Conservation (phyloP, 1,140 invertebrate genomes). For the Augochlora pura region DNA sequence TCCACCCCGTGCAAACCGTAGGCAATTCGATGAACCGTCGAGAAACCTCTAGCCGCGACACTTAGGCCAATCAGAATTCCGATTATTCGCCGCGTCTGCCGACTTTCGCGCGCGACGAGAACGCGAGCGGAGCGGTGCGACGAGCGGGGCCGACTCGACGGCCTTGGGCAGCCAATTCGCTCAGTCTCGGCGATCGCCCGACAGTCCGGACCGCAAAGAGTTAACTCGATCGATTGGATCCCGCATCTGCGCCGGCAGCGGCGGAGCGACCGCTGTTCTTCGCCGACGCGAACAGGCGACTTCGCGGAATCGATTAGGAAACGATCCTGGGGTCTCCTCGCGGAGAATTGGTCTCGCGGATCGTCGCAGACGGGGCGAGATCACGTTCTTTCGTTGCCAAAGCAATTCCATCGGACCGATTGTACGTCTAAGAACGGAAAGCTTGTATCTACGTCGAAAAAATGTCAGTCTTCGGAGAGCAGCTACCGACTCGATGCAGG, state of each 20-base stretch:
- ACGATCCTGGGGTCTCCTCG: neutral
- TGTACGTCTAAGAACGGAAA: slow-evolving; percentile 21
- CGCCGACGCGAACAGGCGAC: neutral
- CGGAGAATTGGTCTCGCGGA: neutral
- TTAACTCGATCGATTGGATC: neutral
- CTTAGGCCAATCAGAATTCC: neutral
- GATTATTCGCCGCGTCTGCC: neutral
- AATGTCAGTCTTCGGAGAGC: slow-evolving; percentile 51
- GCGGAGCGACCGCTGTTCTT: too few species aligned
- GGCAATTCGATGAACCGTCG: neutral
- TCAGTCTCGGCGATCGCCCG: neutral
- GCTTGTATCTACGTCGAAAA: slow-evolving; percentile 8
- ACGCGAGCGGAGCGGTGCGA: too few species aligned
- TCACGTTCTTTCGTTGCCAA: neutral
- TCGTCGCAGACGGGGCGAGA: too few species aligned
- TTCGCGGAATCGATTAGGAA: neutral
- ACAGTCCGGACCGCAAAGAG: neutral
- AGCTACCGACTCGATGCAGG: neutral
- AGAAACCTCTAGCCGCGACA: neutral
- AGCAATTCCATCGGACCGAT: slow-evolving; percentile 39
- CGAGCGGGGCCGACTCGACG: too few species aligned
- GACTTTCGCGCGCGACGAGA: neutral
- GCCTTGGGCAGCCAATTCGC: neutral
- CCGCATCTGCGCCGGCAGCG: too few species aligned
- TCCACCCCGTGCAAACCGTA: neutral